phyloP scores from a whole-genome alignment of 2,888 invertebrate genomes.

The Polyploca ridens region DNA sequence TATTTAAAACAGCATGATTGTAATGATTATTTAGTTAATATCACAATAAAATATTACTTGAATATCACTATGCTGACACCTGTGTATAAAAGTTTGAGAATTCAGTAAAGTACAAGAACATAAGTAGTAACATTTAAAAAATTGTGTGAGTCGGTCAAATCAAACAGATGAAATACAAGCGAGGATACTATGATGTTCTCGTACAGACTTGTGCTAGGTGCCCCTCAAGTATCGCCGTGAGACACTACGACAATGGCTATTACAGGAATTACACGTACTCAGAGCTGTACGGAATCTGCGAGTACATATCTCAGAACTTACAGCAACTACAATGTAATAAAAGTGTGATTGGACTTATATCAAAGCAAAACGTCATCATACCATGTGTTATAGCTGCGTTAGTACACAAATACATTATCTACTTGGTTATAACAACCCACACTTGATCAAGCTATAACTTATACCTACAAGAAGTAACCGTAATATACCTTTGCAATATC shows the following conservation, averaged over 20 bases:
- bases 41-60: background rate
- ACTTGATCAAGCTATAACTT: too few relatives aligned
- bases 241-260: slow-evolving; percentile 55
- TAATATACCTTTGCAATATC: too few relatives aligned
- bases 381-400: slow-evolving; percentile 84
- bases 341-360: slow-evolving; percentile 75
- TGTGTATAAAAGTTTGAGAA: background rate
- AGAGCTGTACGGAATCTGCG: slow-evolving; percentile 74
- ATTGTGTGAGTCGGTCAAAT: background rate
- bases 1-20: background rate
- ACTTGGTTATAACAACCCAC: background rate
- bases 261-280: slow-evolving; percentile 73
- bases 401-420: slow-evolving; percentile 39
- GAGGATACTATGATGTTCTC: slow-evolving; percentile 76
- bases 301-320: slow-evolving; percentile 72
- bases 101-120: background rate
- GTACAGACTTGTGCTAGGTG: slow-evolving; percentile 66
- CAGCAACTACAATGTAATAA: slow-evolving; percentile 64
- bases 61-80: background rate
- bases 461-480: background rate
- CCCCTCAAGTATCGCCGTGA: slow-evolving; percentile 65
- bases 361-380: slow-evolving; percentile 78
- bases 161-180: slow-evolving; percentile 43
- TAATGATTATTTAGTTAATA: background rate
- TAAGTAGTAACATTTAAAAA: background rate